Conservation (phyloP, 2,113 vertebrate species). For the Rhynchomys soricoides region DNA sequence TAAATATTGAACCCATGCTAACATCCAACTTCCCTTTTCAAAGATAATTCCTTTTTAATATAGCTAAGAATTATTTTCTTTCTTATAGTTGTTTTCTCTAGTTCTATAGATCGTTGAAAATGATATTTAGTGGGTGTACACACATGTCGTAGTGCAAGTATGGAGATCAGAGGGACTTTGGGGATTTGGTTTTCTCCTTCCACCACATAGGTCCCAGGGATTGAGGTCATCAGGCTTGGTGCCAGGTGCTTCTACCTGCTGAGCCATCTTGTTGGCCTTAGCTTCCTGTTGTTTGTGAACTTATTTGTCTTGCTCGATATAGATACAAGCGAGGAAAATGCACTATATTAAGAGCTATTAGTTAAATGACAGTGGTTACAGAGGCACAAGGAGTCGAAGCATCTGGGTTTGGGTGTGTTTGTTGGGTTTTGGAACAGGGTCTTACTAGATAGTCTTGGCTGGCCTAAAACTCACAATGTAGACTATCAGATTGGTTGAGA, state of each 20-base stretch:
- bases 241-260: not conserved
- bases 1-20: constrained; percentile 37
- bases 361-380: constrained; percentile 32
- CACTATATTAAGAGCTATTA: not conserved
- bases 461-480: not conserved
- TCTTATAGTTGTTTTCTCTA: constrained; percentile 24
- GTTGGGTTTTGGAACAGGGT: not conserved
- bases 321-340: constrained; percentile 6
- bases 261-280: not conserved
- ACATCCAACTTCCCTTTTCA: constrained; percentile 19
- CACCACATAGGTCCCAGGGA: too few relatives aligned
- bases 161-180: not conserved
- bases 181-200: not conserved
- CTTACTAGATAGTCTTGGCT: not conserved
- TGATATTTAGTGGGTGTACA: not conserved
- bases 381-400: not conserved
- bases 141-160: not conserved
- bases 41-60: constrained; percentile 61
- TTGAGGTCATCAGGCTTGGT: not conserved
- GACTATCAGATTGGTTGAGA: not conserved
- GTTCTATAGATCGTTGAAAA: not conserved
- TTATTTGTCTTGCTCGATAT: constrained; percentile 33
- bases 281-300: not conserved
- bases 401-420: not conserved
- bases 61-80: constrained; percentile 22